Conservation (phyloP, 35 echinoderm and acorn worm genomes). For the Lytechinus pictus region DNA sequence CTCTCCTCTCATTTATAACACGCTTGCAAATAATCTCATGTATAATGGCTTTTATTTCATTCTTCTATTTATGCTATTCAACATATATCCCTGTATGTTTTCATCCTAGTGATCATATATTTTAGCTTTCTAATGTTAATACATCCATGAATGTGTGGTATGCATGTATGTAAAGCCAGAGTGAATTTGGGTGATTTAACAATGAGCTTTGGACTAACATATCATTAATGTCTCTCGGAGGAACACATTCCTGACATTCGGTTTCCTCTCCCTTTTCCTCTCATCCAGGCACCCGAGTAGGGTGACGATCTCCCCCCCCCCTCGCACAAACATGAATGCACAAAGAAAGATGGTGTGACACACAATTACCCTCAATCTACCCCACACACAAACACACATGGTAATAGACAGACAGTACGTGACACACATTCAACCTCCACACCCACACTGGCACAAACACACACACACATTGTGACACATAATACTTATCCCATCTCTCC, state of each 20-base stretch:
- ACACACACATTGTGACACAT: too few species aligned
- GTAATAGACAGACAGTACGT: too few species aligned
- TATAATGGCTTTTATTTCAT: too few species aligned
- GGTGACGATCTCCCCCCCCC: not conserved
- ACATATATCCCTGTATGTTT: not conserved
- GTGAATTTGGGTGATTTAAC: not conserved
- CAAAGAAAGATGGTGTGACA: too few species aligned
- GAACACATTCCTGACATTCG: slow-evolving; percentile 2
- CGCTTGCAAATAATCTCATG: too few species aligned
- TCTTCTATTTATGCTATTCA: too few species aligned
- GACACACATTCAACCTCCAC: too few species aligned
- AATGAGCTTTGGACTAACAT: slow-evolving; percentile 18
- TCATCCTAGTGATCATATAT: not conserved
- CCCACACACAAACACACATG: too few species aligned
- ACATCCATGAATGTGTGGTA: not conserved
- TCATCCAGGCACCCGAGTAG: not conserved
- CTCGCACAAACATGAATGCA: not conserved
- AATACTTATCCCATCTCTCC: too few species aligned
- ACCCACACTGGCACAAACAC: too few species aligned
- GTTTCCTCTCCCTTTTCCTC: not conserved
- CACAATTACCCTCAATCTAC: too few species aligned
- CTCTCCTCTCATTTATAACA: not conserved
- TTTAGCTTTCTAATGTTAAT: not conserved
- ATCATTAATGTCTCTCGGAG: not conserved
- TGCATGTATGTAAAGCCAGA: not conserved